These are phyloP conservation scores for Nomada ferruginata DNA, from an alignment of 2,888 invertebrate genomes.

Conservation along the genomic window DNA sequence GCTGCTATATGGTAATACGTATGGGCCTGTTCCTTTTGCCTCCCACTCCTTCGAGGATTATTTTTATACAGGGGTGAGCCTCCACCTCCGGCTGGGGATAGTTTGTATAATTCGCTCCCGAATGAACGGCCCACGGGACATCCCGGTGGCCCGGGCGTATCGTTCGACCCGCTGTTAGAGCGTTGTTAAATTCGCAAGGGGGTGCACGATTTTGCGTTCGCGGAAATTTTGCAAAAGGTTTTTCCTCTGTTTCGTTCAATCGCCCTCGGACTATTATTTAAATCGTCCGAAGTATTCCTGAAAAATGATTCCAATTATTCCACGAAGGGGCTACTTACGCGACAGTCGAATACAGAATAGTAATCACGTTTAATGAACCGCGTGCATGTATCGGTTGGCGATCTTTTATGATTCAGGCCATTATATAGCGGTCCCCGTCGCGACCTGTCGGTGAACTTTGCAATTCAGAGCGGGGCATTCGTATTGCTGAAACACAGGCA, in stretches of 20 bases:
- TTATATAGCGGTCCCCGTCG: neutral
- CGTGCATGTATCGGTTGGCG: too few relatives aligned
- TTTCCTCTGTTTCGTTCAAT: too few relatives aligned
- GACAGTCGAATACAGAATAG: too few relatives aligned
- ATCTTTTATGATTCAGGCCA: neutral
- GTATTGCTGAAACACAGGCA: conserved; percentile 44
- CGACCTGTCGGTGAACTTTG: conserved; percentile 59
- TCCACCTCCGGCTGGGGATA: neutral
- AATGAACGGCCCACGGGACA: neutral
- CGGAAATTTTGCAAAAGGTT: neutral
- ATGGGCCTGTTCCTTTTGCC: conserved; percentile 46
- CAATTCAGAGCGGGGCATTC: conserved; percentile 75
- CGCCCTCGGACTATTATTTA: too few relatives aligned
- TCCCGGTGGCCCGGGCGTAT: conserved; percentile 15
- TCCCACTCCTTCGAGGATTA: conserved; percentile 47
- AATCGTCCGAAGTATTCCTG: too few relatives aligned
- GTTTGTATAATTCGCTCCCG: conserved; percentile 29
- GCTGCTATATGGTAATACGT: conserved; percentile 82
- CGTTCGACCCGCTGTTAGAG: conserved; percentile 31
- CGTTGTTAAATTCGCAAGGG: neutral
- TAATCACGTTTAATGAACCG: too few relatives aligned
- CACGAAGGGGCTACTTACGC: too few relatives aligned
- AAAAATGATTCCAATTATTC: too few relatives aligned
- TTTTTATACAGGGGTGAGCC: conserved; percentile 52
- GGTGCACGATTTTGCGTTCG: neutral